Evolutionary conservation across 2,113 vertebrate genomes (phyloP).

Genomic region (Myocastor coypus): DNA sequence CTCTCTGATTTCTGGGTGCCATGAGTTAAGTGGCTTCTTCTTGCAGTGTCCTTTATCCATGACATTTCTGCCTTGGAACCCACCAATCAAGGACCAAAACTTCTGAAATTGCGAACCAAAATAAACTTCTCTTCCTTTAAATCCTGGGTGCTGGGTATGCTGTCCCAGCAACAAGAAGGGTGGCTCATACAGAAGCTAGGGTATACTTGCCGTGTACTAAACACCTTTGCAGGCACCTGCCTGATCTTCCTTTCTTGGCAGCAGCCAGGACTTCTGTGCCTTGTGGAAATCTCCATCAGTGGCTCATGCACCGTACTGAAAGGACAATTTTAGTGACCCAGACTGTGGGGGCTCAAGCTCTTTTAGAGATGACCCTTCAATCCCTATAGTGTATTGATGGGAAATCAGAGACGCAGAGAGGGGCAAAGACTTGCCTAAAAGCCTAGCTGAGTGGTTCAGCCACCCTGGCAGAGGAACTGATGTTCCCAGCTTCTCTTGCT

Average conservation of each 20-base stretch:
- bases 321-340: not conserved
- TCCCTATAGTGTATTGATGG: accelerated
- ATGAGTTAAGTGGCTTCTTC: not conserved
- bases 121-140: not conserved
- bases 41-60: not conserved
- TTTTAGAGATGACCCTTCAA: not conserved
- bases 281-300: not conserved
- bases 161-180: not conserved
- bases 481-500: not conserved
- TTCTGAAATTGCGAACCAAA: not conserved
- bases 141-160: not conserved
- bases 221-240: not conserved
- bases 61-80: not conserved
- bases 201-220: not conserved
- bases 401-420: not conserved
- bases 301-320: not conserved
- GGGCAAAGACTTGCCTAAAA: not conserved
- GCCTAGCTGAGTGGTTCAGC: not conserved
- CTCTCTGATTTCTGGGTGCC: not conserved
- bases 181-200: not conserved
- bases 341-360: not conserved
- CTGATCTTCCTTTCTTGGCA: not conserved
- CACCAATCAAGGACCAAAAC: not conserved
- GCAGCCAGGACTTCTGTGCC: not conserved
- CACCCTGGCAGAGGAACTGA: not conserved